Evolutionary conservation across 2,888 invertebrate species (phyloP).

Genomic region (Carpatolechia fugitivella): DNA sequence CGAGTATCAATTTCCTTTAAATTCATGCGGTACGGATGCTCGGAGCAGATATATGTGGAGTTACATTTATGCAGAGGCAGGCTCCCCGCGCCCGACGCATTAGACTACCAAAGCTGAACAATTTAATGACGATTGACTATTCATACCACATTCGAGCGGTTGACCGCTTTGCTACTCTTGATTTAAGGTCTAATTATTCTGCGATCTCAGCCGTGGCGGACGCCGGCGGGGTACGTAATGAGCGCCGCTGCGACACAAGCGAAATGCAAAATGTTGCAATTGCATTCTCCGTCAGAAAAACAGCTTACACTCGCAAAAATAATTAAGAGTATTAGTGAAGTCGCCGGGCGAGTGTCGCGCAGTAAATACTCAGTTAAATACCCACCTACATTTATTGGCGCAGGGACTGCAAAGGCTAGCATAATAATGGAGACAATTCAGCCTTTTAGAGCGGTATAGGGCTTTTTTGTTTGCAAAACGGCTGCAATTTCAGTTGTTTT

Average conservation of each 20-base stretch:
- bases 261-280: constrained; percentile 75
- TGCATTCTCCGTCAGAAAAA: constrained; percentile 74
- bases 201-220: constrained; percentile 67
- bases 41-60: constrained; percentile 14
- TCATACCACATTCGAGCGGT: constrained; percentile 74
- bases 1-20: constrained; percentile 13
- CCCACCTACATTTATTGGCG: constrained; percentile 76
- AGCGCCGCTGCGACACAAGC: constrained; percentile 41
- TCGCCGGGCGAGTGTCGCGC: constrained; percentile 68
- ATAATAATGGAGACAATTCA: constrained; percentile 70
- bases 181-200: constrained; percentile 77
- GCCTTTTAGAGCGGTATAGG: constrained; percentile 60
- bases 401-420: constrained; percentile 55
- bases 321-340: constrained; percentile 77
- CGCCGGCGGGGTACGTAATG: constrained; percentile 67
- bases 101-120: constrained; percentile 76
- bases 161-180: constrained; percentile 75
- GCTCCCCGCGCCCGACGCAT: constrained; percentile 43
- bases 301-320: constrained; percentile 77
- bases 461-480: constrained; percentile 52
- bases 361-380: constrained; percentile 76
- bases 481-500: constrained; percentile 27
- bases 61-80: constrained; percentile 22
- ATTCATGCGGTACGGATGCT: constrained; percentile 15
- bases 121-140: constrained; percentile 78